A percentile compares a stretch with the other conserved stretches of the same genome.
Conservation (phyloP, 2,888 invertebrate species). For the Napeogenes sylphis region DNA sequence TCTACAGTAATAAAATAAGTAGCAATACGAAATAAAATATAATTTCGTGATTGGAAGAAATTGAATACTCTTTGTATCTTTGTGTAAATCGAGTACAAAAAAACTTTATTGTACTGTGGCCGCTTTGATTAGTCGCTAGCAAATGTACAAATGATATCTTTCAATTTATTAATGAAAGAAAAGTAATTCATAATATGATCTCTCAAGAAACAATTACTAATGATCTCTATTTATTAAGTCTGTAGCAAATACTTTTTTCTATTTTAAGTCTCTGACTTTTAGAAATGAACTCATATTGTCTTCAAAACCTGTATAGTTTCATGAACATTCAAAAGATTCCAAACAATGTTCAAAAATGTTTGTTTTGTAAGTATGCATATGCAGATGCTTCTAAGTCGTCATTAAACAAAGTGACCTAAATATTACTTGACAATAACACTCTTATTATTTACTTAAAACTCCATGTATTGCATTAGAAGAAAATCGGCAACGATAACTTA, state of each 20-base stretch:
- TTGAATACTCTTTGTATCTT: too few species aligned
- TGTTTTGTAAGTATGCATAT: background rate
- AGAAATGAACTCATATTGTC: slow-evolving; percentile 4
- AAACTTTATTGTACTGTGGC: too few species aligned
- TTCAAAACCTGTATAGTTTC: background rate
- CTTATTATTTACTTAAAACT: background rate
- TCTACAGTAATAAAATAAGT: background rate
- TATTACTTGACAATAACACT: background rate
- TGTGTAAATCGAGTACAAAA: too few species aligned
- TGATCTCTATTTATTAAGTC: background rate
- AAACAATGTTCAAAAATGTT: background rate
- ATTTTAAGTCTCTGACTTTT: background rate
- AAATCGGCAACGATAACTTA: background rate
- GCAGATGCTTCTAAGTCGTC: background rate
- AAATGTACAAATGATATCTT: too few species aligned
- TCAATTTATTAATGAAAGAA: too few species aligned
- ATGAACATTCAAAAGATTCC: background rate
- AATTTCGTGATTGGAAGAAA: too few species aligned
- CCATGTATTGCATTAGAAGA: background rate
- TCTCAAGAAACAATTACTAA: too few species aligned
- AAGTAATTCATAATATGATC: too few species aligned
- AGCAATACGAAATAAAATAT: too few species aligned
- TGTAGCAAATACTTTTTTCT: background rate
- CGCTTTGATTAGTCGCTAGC: too few species aligned
- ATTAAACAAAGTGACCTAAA: background rate